phyloP scores from a whole-genome alignment of 2,797 vertebrate genomes.

The Pachyuromys duprasi region DNA sequence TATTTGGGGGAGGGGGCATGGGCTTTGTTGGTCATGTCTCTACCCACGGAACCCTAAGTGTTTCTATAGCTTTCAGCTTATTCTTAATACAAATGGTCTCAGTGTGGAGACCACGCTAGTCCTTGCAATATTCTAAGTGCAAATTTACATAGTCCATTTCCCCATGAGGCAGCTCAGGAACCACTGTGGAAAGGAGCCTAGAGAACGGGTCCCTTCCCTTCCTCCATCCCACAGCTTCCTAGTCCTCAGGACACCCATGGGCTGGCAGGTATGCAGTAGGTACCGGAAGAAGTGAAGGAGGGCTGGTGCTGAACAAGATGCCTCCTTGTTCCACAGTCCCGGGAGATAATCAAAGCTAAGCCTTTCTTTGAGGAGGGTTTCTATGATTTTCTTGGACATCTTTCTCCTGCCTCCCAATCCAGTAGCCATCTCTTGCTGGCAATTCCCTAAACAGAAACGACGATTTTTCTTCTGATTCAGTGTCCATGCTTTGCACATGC shows the following conservation, averaged over 20 bases:
- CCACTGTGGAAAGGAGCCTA: not conserved
- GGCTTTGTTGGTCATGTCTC: not conserved
- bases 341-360: not conserved
- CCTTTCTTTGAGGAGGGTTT: not conserved
- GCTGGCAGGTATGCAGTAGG: not conserved
- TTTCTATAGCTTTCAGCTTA: not conserved
- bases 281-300: not conserved
- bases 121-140: not conserved
- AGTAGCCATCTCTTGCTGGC: not conserved
- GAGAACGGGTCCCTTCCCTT: not conserved
- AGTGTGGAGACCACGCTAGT: not conserved
- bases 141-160: not conserved
- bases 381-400: not conserved
- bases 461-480: not conserved
- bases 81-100: not conserved
- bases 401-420: too few relatives aligned
- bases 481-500: not conserved
- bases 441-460: not conserved
- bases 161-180: not conserved
- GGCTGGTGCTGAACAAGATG: not conserved
- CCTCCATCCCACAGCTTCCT: not conserved
- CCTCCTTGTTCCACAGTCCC: not conserved
- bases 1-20: fast-evolving
- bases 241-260: too few relatives aligned
- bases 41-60: not conserved